phyloP scores from a whole-genome alignment of 53 echinoderm and acorn worm species.

The Temnopleurus reevesii region DNA sequence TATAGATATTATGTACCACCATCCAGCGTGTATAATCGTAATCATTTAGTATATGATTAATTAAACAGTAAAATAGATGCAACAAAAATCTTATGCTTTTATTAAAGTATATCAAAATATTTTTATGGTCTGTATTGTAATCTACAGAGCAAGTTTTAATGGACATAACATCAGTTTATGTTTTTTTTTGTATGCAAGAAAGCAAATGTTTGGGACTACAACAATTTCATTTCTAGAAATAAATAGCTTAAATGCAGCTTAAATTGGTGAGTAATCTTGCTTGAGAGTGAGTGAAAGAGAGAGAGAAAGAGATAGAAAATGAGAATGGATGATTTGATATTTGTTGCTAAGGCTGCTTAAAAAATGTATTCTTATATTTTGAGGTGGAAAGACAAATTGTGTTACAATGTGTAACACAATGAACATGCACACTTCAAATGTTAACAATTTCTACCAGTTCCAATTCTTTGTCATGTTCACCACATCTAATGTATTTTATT shows the following conservation, averaged over 20 bases:
- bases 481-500: conserved; percentile 39
- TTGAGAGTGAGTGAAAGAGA: background rate
- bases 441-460: background rate
- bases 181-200: conserved; percentile 56
- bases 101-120: conserved; percentile 59
- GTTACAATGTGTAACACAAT: background rate
- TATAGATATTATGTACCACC: conserved; percentile 61
- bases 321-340: conserved; percentile 8
- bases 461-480: conserved; percentile 31
- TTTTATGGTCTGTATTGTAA: conserved; percentile 61
- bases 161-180: conserved; percentile 37
- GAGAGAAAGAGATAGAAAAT: conserved; percentile 4
- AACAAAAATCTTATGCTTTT: conserved; percentile 60
- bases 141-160: conserved; percentile 46
- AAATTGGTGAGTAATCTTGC: background rate
- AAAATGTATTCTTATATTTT: conserved; percentile 32
- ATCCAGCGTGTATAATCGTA: conserved; percentile 62
- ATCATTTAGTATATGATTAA: conserved; percentile 63
- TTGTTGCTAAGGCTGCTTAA: conserved; percentile 46
- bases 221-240: conserved; percentile 43
- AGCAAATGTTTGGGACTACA: conserved; percentile 20
- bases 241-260: conserved; percentile 45
- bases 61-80: conserved; percentile 61
- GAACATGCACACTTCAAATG: conserved; percentile 22
- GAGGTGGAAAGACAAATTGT: background rate